Evolutionary conservation across 2,797 vertebrate genomes (phyloP), one percentile per base, ranked within the genome.

Genomic region (Chaetophractus vellerosus): DNA sequence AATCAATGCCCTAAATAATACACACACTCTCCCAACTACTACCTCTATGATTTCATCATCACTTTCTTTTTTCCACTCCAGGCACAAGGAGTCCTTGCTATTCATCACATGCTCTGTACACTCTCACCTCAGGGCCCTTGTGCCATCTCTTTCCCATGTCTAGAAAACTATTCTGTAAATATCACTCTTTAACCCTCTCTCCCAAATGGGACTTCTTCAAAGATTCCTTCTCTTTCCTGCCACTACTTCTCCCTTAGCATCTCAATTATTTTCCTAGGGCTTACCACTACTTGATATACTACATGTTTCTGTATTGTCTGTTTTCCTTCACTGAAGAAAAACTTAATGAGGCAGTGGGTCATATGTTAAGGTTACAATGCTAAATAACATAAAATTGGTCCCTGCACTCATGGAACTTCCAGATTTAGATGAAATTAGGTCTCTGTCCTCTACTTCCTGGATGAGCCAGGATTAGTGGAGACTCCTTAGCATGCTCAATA

Each of bases 31-130:
- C 24, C 5, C 19, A 91, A 24, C 6, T 50, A 9, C 11, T 9
- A 3, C 4, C 28, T 59, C 63, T 41, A 0, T 41, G 8, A 16
- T 61, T 0, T 5, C 59, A 38, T 24, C 33, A 24, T 11, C 5
- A 7, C 55, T n/a, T 57, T 1, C n/a, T 57, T 38, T 61, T 45
- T 52, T 33, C 31, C 5, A n/a, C n/a, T 72, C 8, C 10, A 68
- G 75, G n/a, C 18, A n/a, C 9, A 5, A 4, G 5, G 38, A 36
- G 14, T 33, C 9, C 23, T 76, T 90, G 23, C 28, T 52, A 19
- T 14, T 24, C 63, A 52, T 75, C 50, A 63, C 1, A 5, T 15
- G 26, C 0, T 52, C n/a, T 88, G 10, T 10, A n/a, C 4, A 9
- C 2, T 16, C 6, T 71, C 15, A 9, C 10, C 3, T 31, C 31